phyloP scores from a whole-genome alignment of 2,888 invertebrate species.

The Podotricha telesiphe region DNA sequence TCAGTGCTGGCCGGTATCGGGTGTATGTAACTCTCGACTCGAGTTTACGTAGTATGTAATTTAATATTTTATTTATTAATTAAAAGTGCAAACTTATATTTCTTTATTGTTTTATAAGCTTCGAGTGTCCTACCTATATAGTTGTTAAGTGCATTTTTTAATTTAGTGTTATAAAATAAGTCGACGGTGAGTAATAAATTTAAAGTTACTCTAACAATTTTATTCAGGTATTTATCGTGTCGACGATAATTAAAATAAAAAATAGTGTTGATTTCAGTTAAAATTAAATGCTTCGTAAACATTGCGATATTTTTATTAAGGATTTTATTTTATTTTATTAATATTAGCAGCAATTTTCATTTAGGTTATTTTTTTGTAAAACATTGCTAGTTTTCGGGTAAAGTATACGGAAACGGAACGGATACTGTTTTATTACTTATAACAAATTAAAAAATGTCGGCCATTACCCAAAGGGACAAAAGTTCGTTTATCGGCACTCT shows the following conservation, averaged over 20 bases:
- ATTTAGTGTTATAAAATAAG: constrained; percentile 56
- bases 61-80: constrained; percentile 50
- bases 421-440: background rate
- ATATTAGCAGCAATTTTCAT: too few species aligned
- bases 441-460: background rate
- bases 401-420: too few species aligned
- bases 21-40: constrained; percentile 68
- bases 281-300: too few species aligned
- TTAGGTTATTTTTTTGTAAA: background rate
- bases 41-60: constrained; percentile 68
- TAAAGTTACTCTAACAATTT: constrained; percentile 27
- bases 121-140: constrained; percentile 57
- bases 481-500: background rate
- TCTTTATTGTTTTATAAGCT: constrained; percentile 45
- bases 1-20: constrained; percentile 73
- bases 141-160: constrained; percentile 59
- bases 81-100: constrained; percentile 41
- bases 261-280: too few species aligned
- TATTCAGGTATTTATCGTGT: background rate
- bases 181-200: constrained; percentile 63
- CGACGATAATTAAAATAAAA: too few species aligned
- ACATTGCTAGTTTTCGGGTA: background rate
- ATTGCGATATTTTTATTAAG: too few species aligned
- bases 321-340: too few species aligned
- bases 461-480: background rate